These are phyloP conservation scores for Herminia tarsipennalis DNA, from an alignment of 2,888 invertebrate genomes.

Conservation along the genomic window DNA sequence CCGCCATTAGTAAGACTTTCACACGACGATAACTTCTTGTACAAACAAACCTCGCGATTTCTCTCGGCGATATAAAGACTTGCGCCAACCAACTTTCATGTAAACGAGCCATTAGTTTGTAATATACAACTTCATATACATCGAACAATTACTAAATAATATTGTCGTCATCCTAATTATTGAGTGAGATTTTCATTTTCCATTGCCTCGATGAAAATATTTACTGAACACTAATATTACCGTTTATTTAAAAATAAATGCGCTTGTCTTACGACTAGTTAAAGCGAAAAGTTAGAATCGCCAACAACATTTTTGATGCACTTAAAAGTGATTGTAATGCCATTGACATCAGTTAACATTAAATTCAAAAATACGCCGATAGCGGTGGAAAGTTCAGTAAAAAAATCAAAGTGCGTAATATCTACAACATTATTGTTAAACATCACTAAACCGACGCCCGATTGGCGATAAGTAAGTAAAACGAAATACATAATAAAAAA, in stretches of 20 bases:
- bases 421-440: slow-evolving; percentile 27
- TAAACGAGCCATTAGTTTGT: slow-evolving; percentile 2
- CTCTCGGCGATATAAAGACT: neutral
- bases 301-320: slow-evolving; percentile 40
- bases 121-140: slow-evolving; percentile 10
- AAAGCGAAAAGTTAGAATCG: slow-evolving; percentile 50
- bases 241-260: slow-evolving; percentile 56
- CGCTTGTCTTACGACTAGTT: slow-evolving; percentile 64
- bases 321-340: slow-evolving; percentile 28
- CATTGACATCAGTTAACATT: slow-evolving; percentile 31
- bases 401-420: slow-evolving; percentile 30
- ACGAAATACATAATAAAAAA: slow-evolving; percentile 50
- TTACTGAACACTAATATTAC: slow-evolving; percentile 24
- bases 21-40: too few species aligned
- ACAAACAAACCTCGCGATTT: too few species aligned
- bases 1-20: too few species aligned
- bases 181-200: slow-evolving; percentile 33
- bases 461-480: slow-evolving; percentile 31
- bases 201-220: slow-evolving; percentile 24
- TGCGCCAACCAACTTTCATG: neutral
- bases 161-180: slow-evolving; percentile 41
- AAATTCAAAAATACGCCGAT: slow-evolving; percentile 31
- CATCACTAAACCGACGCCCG: slow-evolving; percentile 18
- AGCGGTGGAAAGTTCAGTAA: slow-evolving; percentile 25
- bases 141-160: slow-evolving; percentile 22